Conservation (phyloP, 1,140 invertebrate genomes). For the Cecropterus lyciades region DNA sequence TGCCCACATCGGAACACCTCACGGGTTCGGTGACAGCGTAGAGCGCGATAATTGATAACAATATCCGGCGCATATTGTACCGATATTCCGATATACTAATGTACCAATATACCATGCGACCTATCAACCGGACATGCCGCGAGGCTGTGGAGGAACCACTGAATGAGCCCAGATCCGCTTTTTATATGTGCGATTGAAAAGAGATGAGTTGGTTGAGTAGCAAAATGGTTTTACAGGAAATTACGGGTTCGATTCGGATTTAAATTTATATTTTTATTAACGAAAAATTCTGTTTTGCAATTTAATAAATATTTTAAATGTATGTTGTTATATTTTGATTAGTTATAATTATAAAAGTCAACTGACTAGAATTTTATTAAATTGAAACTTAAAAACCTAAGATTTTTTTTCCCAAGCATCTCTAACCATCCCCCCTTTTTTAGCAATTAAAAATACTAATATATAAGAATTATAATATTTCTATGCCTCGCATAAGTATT, state of each 20-base stretch:
- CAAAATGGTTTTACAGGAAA: neutral
- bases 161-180: constrained; percentile 29
- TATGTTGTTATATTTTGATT: too few species aligned
- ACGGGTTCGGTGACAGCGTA: constrained; percentile 43
- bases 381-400: too few species aligned
- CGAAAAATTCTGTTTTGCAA: too few species aligned
- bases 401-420: too few species aligned
- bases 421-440: too few species aligned
- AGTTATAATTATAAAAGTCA: too few species aligned
- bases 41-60: constrained; percentile 63
- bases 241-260: constrained; percentile 36
- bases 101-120: constrained; percentile 45
- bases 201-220: constrained; percentile 17
- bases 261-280: too few species aligned
- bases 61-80: constrained; percentile 64
- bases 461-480: too few species aligned
- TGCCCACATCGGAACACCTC: constrained; percentile 57
- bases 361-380: too few species aligned
- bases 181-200: constrained; percentile 49
- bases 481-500: too few species aligned
- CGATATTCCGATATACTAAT: constrained; percentile 53
- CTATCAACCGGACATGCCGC: constrained; percentile 29
- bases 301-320: too few species aligned
- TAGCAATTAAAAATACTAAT: too few species aligned
- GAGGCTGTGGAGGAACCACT: constrained; percentile 39